Evolutionary conservation across 1,140 invertebrate species (phyloP), one percentile per base, ranked within the genome.

Genomic region (Leptinotarsa defecta): DNA sequence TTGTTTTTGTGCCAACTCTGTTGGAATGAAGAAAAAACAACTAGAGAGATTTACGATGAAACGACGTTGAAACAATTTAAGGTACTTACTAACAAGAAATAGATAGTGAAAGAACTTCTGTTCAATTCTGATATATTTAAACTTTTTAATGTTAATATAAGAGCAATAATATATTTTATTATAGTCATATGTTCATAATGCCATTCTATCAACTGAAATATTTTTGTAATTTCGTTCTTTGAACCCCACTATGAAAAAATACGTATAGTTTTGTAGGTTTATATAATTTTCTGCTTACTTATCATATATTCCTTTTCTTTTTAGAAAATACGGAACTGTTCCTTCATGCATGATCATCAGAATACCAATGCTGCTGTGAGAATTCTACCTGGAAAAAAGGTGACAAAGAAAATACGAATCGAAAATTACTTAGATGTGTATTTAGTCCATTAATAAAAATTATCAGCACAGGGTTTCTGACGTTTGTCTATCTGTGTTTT

Each of bases 271-370:
- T 43, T 11, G 1, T 43, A 43, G 2, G 34, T 43, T 43, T 11
- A 11, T 11, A 43, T 11, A 43, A 11, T 43, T 43, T 43, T 43
- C 6, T 43, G 0, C 8, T 11, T 3, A 43, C 34, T 43, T 43
- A 43, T 43, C 34, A 43, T 43, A 43, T 8, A 43, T 43, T n/a
- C 0, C 13, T 5, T 52, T 52, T 24, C 24, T 52, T 81, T 83
- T 75, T 64, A 83, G 83, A 82, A 81, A 81, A 83, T 84, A 22
- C 70, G 81, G 64, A 83, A 84, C 68, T 84, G 82, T 69, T 80
- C 78, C 8, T 84, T 81, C 68, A 82, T 79, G 74, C 83, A 84
- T 62, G 68, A 75, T 49, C 83, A 84, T 63, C 79, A 83, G 75
- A 78, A 79, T 24, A 82, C 82, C 3, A 73, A 78, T 48, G 82